Evolutionary conservation across 2,797 vertebrate genomes (phyloP).

Genomic region (Nyctalus aviator): DNA sequence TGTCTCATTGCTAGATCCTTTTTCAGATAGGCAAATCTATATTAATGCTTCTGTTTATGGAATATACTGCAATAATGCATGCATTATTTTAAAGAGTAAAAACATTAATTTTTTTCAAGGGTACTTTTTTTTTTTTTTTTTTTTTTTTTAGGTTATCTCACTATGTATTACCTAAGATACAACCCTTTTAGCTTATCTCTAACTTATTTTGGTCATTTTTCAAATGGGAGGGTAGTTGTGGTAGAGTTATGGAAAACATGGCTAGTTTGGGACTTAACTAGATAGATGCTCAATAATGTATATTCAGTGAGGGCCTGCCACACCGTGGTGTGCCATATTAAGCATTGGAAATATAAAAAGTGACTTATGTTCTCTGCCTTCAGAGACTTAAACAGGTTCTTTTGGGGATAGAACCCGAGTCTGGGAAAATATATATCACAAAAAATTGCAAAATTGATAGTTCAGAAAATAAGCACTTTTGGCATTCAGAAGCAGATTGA

Average conservation of each 20-base stretch:
- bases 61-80: not conserved
- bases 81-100: constrained; percentile 57
- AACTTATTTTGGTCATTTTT: constrained; percentile 32
- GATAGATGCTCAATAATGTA: not conserved
- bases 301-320: not conserved
- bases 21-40: constrained; percentile 67
- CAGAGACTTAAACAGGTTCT: not conserved
- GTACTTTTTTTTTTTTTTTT: constrained; percentile 28
- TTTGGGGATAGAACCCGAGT: not conserved
- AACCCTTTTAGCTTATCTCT: not conserved
- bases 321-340: not conserved
- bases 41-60: constrained; percentile 70
- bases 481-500: not conserved
- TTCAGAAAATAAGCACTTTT: not conserved
- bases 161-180: not conserved
- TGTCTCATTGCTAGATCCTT: constrained; percentile 89
- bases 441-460: not conserved
- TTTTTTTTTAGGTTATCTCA: constrained; percentile 15
- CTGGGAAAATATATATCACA: not conserved
- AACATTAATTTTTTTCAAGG: not conserved
- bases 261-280: not conserved
- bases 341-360: not conserved
- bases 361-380: not conserved
- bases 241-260: not conserved
- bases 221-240: not conserved